Conservation (phyloP, 2,797 vertebrate species). For the Gastrophryne carolinensis region DNA sequence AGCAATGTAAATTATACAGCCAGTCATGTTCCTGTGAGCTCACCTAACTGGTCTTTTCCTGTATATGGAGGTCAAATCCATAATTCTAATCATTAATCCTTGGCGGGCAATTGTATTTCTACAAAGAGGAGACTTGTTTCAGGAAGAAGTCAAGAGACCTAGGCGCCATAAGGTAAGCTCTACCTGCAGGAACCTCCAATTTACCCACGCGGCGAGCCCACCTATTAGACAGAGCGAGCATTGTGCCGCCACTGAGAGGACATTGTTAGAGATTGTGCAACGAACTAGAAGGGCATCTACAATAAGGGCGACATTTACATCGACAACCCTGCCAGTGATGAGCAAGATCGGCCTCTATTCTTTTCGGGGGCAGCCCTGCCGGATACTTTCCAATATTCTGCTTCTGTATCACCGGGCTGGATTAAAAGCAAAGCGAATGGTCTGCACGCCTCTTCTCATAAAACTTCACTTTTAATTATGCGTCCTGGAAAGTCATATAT, state of each 20-base stretch:
- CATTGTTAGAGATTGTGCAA: not conserved
- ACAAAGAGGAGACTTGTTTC: too few species aligned
- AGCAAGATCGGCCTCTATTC: too few species aligned
- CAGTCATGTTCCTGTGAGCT: too few species aligned
- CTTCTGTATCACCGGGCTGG: too few species aligned
- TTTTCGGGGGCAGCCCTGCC: too few species aligned
- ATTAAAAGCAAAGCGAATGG: too few species aligned
- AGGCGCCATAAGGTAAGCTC: not conserved
- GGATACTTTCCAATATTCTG: too few species aligned
- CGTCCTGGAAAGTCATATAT: too few species aligned
- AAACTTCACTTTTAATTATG: too few species aligned
- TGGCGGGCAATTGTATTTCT: not conserved
- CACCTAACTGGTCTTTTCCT: too few species aligned
- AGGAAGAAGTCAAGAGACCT: not conserved
- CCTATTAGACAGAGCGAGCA: not conserved
- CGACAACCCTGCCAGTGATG: not conserved
- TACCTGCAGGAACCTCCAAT: not conserved
- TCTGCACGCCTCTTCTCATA: too few species aligned
- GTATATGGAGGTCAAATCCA: too few species aligned
- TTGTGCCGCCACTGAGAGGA: not conserved
- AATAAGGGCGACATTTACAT: not conserved
- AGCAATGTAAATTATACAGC: not conserved
- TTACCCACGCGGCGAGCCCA: not conserved
- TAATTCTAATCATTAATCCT: not conserved
- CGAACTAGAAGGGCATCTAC: not conserved